Percentiles rank a stretch among this genome's conserved stretches.
These are phyloP conservation scores for human (Homo sapiens) DNA, from an alignment of 2,113 vertebrate species.

Conservation along the genomic window DNA sequence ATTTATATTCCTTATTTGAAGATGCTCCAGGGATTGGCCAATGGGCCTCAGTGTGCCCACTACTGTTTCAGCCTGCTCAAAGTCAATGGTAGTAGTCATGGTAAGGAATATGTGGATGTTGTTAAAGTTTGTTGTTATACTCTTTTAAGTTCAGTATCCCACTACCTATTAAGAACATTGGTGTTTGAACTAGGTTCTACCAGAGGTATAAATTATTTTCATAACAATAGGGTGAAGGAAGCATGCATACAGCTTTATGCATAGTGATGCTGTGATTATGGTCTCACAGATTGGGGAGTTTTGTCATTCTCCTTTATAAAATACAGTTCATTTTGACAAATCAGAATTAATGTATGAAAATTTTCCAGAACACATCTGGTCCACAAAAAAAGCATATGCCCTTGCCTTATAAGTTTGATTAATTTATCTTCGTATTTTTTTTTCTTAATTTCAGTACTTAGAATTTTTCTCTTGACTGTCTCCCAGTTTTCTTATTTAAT, in stretches of 20 bases:
- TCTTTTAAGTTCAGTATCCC: neutral
- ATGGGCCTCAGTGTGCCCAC: constrained; percentile 95
- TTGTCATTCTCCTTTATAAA: constrained; percentile 11
- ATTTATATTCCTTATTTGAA: constrained; percentile 97
- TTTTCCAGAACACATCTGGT: neutral
- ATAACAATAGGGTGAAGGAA: neutral
- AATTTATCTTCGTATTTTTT: neutral
- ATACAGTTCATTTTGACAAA: constrained; percentile 1
- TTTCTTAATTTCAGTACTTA: constrained; percentile 26
- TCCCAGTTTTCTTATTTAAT: neutral
- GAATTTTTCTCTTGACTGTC: neutral
- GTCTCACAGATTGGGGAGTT: neutral
- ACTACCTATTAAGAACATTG: neutral
- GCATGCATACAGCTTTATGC: neutral
- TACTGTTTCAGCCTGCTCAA: constrained; percentile 99
- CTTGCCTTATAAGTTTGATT: neutral
- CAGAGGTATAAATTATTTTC: neutral
- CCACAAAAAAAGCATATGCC: neutral
- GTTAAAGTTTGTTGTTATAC: neutral
- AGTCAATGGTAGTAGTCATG: constrained; percentile 94
- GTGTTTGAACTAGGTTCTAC: neutral
- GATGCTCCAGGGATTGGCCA: constrained; percentile 96
- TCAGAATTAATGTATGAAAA: neutral
- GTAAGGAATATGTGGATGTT: constrained; percentile 83
- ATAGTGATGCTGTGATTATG: neutral